Conservation (phyloP, 2,888 invertebrate species). For the Uloborus plumipes region DNA sequence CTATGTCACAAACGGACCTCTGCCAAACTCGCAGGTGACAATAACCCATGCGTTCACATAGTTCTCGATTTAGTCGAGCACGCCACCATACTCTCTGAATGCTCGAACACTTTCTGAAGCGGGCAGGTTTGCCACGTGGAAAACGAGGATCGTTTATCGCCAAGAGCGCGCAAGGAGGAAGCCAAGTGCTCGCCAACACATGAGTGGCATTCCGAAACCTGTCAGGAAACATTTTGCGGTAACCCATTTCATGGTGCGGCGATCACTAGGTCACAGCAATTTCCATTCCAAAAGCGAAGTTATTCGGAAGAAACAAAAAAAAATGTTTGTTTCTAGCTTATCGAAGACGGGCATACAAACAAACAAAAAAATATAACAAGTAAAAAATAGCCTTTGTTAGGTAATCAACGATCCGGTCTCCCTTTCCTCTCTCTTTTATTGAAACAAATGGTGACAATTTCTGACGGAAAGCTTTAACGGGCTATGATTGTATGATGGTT, state of each 20-base stretch:
- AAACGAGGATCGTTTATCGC: conserved; percentile 16
- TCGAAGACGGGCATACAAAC: too few species aligned
- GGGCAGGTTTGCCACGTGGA: conserved; percentile 52
- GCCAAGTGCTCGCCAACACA: conserved; percentile 13
- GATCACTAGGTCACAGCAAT: conserved; percentile 2
- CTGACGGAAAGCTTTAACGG: too few species aligned
- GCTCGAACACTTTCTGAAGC: conserved; percentile 48
- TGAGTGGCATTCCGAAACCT: not conserved
- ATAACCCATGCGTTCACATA: conserved; percentile 12
- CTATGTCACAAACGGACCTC: conserved; percentile 11
- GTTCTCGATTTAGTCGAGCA: conserved; percentile 20
- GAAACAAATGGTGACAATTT: too few species aligned
- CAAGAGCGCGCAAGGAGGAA: conserved; percentile 15
- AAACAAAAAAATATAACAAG: too few species aligned
- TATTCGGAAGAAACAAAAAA: not conserved
- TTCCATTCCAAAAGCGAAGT: conserved; percentile 12
- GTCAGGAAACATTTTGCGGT: not conserved
- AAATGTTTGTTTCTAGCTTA: too few species aligned
- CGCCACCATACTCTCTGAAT: conserved; percentile 5
- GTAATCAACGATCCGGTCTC: too few species aligned
- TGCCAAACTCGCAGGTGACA: conserved; percentile 22
- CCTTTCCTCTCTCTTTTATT: too few species aligned
- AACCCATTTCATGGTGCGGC: too few species aligned
- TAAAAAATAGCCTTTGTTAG: too few species aligned
- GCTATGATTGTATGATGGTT: too few species aligned